Conservation (phyloP, 2,113 vertebrate species). For the Bubo bubo region DNA sequence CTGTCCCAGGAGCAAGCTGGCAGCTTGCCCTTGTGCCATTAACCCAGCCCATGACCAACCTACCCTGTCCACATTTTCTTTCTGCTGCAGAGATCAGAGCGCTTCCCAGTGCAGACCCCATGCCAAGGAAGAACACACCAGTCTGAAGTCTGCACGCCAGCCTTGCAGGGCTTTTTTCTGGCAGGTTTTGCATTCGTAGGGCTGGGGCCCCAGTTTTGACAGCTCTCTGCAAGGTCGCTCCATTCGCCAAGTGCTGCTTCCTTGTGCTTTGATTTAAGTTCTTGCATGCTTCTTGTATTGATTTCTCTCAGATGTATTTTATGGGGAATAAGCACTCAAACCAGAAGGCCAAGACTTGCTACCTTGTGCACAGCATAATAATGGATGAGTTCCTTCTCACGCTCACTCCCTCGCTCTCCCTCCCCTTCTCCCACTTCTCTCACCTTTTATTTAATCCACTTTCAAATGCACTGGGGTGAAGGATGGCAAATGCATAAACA, state of each 20-base stretch:
- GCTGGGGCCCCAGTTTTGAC: background rate
- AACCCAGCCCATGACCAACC: background rate
- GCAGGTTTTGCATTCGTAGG: background rate
- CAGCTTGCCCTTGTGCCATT: background rate
- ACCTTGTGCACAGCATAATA: slow-evolving; percentile 48
- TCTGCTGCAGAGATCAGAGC: fast-evolving
- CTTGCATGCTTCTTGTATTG: slow-evolving; percentile 63
- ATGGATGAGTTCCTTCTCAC: slow-evolving; percentile 46
- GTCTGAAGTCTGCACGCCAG: background rate
- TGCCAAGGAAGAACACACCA: background rate
- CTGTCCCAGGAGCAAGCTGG: background rate
- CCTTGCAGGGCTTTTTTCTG: background rate
- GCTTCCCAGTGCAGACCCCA: background rate
- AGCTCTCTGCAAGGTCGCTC: slow-evolving; percentile 39
- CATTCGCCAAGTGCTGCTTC: background rate
- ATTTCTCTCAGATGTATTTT: slow-evolving; percentile 68
- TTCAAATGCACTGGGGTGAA: background rate
- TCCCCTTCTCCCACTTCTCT: background rate
- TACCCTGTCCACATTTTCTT: background rate
- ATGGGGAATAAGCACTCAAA: slow-evolving; percentile 69
- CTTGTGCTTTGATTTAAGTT: slow-evolving; percentile 50
- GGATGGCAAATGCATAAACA: background rate
- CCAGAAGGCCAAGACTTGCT: slow-evolving; percentile 58
- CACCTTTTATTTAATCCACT: slow-evolving; percentile 52
- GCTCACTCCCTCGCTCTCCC: background rate